Evolutionary conservation across 1,140 invertebrate species (phyloP).

Genomic region (Eumaeus atala): DNA sequence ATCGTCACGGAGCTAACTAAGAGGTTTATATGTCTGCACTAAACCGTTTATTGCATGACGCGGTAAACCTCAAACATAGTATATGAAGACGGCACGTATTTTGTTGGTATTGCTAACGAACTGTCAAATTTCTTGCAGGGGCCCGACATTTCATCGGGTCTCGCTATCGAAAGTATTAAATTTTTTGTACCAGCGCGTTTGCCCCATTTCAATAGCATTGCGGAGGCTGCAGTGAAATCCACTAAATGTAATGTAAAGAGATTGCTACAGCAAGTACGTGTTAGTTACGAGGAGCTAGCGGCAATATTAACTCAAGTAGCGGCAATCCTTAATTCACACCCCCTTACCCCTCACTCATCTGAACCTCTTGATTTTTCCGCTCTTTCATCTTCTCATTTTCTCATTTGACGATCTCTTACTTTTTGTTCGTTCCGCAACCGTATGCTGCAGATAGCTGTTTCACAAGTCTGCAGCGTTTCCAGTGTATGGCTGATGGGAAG

Average conservation of each 20-base stretch:
- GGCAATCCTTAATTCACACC: slow-evolving; percentile 20
- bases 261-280: slow-evolving; percentile 25
- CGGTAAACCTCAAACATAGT: no score
- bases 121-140: no score
- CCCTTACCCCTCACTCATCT: slow-evolving; percentile 27
- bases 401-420: slow-evolving; percentile 36
- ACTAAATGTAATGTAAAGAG: slow-evolving; percentile 31
- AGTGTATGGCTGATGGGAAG: slow-evolving; percentile 23
- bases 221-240: slow-evolving; percentile 30
- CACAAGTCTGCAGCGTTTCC: slow-evolving; percentile 11
- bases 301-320: slow-evolving; percentile 36
- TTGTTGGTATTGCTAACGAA: no score
- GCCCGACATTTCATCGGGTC: no score
- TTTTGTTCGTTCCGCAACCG: slow-evolving; percentile 19
- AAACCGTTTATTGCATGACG: no score
- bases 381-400: slow-evolving; percentile 40
- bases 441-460: slow-evolving; percentile 7
- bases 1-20: no score
- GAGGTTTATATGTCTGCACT: no score
- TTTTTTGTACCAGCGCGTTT: no score
- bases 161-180: no score
- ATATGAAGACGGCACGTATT: no score
- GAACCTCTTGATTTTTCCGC: slow-evolving; percentile 30
- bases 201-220: slow-evolving; percentile 38
- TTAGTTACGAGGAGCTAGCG: slow-evolving; percentile 37